A percentile compares a stretch with the other conserved stretches of the same genome.
These are phyloP conservation scores for Lasioglossum zephyrum DNA, from an alignment of 2,888 invertebrate genomes.

Conservation along the genomic window DNA sequence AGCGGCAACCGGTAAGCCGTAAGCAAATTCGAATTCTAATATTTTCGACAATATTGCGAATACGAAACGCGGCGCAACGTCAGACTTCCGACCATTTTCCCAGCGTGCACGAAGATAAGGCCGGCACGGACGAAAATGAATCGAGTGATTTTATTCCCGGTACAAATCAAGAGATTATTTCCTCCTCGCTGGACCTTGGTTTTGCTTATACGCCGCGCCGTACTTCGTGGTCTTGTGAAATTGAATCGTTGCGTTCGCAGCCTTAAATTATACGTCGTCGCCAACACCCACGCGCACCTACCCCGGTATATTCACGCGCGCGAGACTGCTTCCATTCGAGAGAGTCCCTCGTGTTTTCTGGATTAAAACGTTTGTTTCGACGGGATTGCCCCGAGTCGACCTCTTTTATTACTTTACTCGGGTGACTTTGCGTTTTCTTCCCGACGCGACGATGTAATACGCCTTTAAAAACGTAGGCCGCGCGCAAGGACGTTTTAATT, in stretches of 20 bases:
- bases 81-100: conserved; percentile 65
- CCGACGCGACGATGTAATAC: conserved; percentile 41
- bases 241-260: conserved; percentile 74
- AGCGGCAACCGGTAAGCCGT: neutral
- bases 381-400: conserved; percentile 66
- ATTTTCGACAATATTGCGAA: conserved; percentile 68
- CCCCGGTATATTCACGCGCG: conserved; percentile 67
- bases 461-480: conserved; percentile 46
- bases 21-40: conserved; percentile 32
- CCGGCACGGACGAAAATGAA: conserved; percentile 71
- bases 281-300: conserved; percentile 72
- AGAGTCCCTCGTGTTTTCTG: conserved; percentile 67
- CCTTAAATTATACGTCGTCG: conserved; percentile 76
- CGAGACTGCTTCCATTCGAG: conserved; percentile 54
- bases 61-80: conserved; percentile 54
- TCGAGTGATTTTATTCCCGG: conserved; percentile 72
- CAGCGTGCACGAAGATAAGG: conserved; percentile 66
- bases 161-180: conserved; percentile 75
- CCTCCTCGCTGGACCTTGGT: conserved; percentile 68
- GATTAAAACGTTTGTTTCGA: conserved; percentile 74
- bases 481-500: conserved; percentile 50
- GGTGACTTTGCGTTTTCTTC: conserved; percentile 63
- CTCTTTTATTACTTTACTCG: conserved; percentile 68
- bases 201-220: conserved; percentile 66
- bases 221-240: conserved; percentile 72